Evolutionary conservation across 2,797 vertebrate species (phyloP).

Genomic region (Lutjanus argentimaculatus): DNA sequence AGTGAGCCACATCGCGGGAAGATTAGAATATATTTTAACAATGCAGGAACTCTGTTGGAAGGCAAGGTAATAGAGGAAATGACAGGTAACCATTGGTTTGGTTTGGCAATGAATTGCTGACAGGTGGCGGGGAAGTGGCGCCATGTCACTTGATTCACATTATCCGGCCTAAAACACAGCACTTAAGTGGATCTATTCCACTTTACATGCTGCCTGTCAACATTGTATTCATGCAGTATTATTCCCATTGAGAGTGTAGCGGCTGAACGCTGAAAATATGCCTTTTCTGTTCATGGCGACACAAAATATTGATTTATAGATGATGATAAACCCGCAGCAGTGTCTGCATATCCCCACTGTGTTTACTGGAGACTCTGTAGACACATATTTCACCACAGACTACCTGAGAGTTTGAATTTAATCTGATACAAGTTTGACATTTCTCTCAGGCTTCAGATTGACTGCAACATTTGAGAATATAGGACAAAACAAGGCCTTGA

Average conservation of each 20-base stretch:
- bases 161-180: constrained; percentile 54
- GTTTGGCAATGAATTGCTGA: constrained; percentile 61
- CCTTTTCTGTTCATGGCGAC: constrained; percentile 51
- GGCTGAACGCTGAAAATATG: constrained; percentile 39
- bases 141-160: constrained; percentile 53
- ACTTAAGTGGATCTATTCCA: constrained; percentile 56
- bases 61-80: constrained; percentile 59
- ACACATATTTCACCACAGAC: constrained; percentile 34
- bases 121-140: constrained; percentile 45
- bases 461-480: constrained; percentile 71
- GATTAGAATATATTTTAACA: constrained; percentile 72
- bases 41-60: constrained; percentile 27
- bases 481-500: constrained; percentile 72
- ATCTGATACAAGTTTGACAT: constrained; percentile 60
- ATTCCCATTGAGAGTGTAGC: constrained; percentile 33
- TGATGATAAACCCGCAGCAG: constrained; percentile 50
- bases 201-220: constrained; percentile 54
- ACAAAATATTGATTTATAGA: constrained; percentile 69
- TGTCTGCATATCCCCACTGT: constrained; percentile 35
- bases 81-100: constrained; percentile 60
- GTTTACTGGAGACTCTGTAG: constrained; percentile 44
- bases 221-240: constrained; percentile 31
- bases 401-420: constrained; percentile 36
- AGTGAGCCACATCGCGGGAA: constrained; percentile 56
- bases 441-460: constrained; percentile 67